phyloP scores from a whole-genome alignment of 2,888 invertebrate species.

The Lingula anatina region DNA sequence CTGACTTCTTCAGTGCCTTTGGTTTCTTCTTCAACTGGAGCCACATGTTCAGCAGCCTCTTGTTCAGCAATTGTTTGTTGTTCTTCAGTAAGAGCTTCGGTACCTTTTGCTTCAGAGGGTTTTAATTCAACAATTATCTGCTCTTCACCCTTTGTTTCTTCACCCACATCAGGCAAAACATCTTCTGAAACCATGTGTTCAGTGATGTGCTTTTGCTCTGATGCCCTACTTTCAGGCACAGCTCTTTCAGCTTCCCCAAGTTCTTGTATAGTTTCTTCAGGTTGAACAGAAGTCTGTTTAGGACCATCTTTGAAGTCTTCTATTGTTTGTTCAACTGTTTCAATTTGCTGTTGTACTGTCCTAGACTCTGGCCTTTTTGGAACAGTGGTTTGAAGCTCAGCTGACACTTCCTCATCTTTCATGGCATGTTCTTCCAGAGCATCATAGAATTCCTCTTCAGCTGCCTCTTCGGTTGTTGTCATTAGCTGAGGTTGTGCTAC shows the following conservation, averaged over 20 bases:
- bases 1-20: slow-evolving; percentile 9
- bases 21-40: slow-evolving; percentile 4
- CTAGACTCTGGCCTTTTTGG: no score
- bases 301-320: slow-evolving; percentile 2
- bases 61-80: slow-evolving; percentile 7
- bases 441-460: slow-evolving; percentile 7
- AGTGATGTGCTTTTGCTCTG: no score
- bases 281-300: slow-evolving; percentile 4
- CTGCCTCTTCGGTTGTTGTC: slow-evolving; percentile 10
- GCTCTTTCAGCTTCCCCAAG: slow-evolving; percentile 9
- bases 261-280: slow-evolving; percentile 12
- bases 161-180: no score
- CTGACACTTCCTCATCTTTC: slow-evolving; percentile 11
- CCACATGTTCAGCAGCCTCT: slow-evolving; percentile 9
- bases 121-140: no score
- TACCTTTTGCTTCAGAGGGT: no score
- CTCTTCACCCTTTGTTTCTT: no score
- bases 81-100: not conserved
- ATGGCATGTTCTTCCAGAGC: slow-evolving; percentile 4
- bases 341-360: no score
- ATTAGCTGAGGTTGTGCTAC: no score
- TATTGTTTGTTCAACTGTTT: not conserved
- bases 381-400: slow-evolving; percentile 13
- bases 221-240: no score
- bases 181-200: no score